Evolutionary conservation across 2,113 vertebrate genomes (phyloP).

Genomic region (Gulo gulo): DNA sequence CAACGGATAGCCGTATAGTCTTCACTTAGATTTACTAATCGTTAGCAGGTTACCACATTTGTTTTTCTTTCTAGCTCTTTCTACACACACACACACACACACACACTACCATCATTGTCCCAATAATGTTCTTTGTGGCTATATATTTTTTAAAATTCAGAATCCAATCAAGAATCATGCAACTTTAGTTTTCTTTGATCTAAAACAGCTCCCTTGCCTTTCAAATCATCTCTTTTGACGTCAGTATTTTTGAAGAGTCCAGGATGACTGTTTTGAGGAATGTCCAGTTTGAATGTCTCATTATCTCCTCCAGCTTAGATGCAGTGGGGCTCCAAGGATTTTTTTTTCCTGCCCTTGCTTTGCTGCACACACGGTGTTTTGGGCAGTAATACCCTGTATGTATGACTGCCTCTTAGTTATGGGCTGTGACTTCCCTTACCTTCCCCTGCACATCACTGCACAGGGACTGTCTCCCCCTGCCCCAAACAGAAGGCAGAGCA

Average conservation of each 20-base stretch:
- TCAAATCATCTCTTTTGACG: neutral
- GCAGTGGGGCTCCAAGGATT: neutral
- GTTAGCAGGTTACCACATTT: neutral
- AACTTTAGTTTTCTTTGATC: neutral
- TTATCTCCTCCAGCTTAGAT: neutral
- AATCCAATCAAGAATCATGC: neutral
- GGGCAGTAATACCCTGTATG: neutral
- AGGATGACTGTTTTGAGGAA: neutral
- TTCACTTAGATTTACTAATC: neutral
- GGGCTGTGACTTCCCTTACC: neutral
- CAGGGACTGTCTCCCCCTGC: fast-evolving
- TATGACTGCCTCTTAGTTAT: neutral
- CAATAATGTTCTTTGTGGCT: neutral
- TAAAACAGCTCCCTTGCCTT: neutral
- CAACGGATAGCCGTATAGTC: neutral
- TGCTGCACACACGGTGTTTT: neutral
- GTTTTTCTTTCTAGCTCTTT: neutral
- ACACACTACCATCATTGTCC: neutral
- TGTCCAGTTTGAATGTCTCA: neutral
- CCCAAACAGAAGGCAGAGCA: neutral
- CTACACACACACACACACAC: neutral
- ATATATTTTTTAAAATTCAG: neutral
- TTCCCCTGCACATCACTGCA: neutral
- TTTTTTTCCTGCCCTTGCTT: neutral
- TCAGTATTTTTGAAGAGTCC: neutral